Evolutionary conservation across 2,888 invertebrate species (phyloP), one percentile per base, ranked within the genome.

Genomic region (Agrotis clavis): DNA sequence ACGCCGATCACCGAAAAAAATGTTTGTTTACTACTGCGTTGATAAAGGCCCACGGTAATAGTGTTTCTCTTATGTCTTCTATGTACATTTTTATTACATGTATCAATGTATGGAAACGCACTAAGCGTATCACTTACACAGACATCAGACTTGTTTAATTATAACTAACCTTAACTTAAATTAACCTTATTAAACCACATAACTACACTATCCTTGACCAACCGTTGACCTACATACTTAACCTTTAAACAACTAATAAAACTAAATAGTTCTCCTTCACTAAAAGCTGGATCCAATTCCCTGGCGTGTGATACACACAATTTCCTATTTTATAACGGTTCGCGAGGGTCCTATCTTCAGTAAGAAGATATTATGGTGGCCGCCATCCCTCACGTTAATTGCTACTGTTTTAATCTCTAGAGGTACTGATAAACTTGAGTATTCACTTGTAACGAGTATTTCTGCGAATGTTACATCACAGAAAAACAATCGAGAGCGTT

Each of bases 361-460:
- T 77, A 83, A 83, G 83, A 74, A 74, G 80, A 73, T 83, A 83
- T 80, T 77, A 74, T 69, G 84, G 71, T 62, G 69, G 72, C 60
- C 66, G 47, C 71, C 53, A 77, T 74, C 67, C 77, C 75, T 76
- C 79, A 73, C 67, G 79, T 85, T 89, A 86, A 89, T 88, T 87
- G 79, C 69, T 75, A 76, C 82, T 78, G 77, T 79, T 84, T 87
- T 90, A 91, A 92, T 91, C 90, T 87, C 84, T 79, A 69, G 80
- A 41, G 41, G 41, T 41, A 41, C 1, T 41, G 11, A 41, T 41
- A 41, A 11, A 41, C 41, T 41, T 41, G 41, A 41, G 9, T 11
- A 11, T 41, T 41, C 41, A 41, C 1, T 41, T 41, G 41, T 41
- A 11, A 11, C 11, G 41, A 41, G 4, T 9, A 11, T 41, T 41